phyloP scores from a whole-genome alignment of 2,797 vertebrate species.

The Pipistrellus pipistrellus region DNA sequence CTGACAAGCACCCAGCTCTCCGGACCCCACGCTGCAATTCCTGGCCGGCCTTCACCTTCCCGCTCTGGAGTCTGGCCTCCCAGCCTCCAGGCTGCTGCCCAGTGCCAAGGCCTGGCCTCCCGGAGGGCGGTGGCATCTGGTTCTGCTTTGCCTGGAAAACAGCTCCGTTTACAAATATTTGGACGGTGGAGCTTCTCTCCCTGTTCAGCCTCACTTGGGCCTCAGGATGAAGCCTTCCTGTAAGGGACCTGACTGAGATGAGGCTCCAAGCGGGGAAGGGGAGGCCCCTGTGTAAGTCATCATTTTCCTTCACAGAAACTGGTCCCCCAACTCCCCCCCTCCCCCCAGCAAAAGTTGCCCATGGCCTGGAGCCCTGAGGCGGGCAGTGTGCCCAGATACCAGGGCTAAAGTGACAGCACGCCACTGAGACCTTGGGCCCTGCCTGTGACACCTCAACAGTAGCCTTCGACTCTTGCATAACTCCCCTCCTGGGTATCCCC shows the following conservation, averaged over 20 bases:
- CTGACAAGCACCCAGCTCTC: not conserved
- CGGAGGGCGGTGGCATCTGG: conserved; percentile 81
- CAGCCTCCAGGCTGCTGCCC: not conserved
- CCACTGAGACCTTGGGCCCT: not conserved
- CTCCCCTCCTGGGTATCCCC: too few species aligned
- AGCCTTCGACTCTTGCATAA: accelerated
- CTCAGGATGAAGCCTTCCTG: conserved; percentile 77
- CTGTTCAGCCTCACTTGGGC: conserved; percentile 75
- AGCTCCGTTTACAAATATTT: conserved; percentile 86
- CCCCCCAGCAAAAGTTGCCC: conserved; percentile 31
- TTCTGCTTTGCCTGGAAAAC: conserved; percentile 85
- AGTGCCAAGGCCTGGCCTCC: conserved; percentile 43
- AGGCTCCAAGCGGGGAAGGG: conserved; percentile 11
- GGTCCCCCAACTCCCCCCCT: not conserved
- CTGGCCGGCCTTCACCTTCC: not conserved
- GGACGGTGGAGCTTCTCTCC: conserved; percentile 75
- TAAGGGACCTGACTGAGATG: conserved; percentile 61
- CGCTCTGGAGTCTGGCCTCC: accelerated
- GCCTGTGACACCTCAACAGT: not conserved
- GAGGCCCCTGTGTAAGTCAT: conserved; percentile 62
- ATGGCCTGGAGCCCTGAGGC: conserved; percentile 65
- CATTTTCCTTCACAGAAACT: conserved; percentile 82
- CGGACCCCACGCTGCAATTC: not conserved
- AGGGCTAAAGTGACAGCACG: not conserved
- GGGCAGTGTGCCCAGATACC: conserved; percentile 63